These are phyloP conservation scores for Neuroscelio doddi DNA, from an alignment of 2,888 invertebrate species.

Conservation along the genomic window DNA sequence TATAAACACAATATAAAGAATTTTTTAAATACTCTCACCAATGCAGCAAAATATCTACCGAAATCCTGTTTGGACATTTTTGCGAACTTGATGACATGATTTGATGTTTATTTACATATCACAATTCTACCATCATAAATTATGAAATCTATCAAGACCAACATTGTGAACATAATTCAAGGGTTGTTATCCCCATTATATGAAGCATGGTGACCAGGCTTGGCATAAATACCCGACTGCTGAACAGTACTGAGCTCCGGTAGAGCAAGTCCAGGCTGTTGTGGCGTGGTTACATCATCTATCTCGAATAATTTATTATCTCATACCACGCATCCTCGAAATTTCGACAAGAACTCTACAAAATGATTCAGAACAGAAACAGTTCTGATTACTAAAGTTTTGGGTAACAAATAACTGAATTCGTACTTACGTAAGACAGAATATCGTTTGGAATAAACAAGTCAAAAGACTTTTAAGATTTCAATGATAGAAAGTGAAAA, in stretches of 20 bases:
- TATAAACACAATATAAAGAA: no score
- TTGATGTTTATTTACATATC: constrained; percentile 43
- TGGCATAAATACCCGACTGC: constrained; percentile 71
- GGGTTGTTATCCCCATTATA: constrained; percentile 66
- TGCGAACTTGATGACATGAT: background rate
- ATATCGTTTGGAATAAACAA: no score
- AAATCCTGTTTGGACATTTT: background rate
- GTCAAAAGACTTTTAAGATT: no score
- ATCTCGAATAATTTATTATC: constrained; percentile 72
- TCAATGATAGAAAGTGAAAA: no score
- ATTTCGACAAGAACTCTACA: constrained; percentile 68
- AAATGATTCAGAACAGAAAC: constrained; percentile 60
- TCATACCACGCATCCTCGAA: constrained; percentile 66
- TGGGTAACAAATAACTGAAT: constrained; percentile 1
- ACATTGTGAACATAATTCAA: constrained; percentile 71
- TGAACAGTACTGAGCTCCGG: constrained; percentile 64
- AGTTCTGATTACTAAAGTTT: constrained; percentile 29
- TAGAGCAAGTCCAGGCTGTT: constrained; percentile 69
- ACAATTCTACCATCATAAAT: constrained; percentile 66
- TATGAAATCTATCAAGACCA: constrained; percentile 72
- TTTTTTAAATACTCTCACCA: no score
- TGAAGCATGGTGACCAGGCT: constrained; percentile 71
- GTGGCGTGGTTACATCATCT: constrained; percentile 72
- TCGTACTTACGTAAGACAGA: no score
- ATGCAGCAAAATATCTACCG: no score